phyloP scores from a whole-genome alignment of 1,140 invertebrate species.

The Acarapis woodi region DNA sequence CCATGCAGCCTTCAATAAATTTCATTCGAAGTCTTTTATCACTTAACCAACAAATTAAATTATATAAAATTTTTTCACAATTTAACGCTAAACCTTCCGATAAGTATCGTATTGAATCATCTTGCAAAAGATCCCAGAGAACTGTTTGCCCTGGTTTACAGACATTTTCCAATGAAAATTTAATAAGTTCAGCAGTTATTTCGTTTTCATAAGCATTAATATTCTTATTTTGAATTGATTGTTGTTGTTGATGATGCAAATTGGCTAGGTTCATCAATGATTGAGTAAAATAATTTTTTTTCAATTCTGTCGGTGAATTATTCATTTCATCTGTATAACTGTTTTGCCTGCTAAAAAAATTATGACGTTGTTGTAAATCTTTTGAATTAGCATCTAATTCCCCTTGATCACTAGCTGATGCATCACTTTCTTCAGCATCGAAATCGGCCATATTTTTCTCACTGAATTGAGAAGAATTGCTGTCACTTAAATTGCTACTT shows the following conservation, averaged over 20 bases:
- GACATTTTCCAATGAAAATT: conserved; percentile 19
- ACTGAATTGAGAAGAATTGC: conserved; percentile 45
- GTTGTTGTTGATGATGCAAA: background rate
- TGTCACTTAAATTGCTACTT: conserved; percentile 6
- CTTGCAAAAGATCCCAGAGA: conserved; percentile 73
- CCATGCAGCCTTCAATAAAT: conserved; percentile 74
- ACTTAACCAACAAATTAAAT: conserved; percentile 48
- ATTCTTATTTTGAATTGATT: background rate
- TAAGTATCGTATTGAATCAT: conserved; percentile 53
- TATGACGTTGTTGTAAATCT: too few species aligned
- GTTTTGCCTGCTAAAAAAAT: too few species aligned
- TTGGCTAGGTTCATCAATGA: background rate
- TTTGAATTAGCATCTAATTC: too few species aligned
- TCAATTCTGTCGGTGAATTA: background rate
- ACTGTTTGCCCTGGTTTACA: conserved; percentile 62
- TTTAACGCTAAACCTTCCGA: conserved; percentile 60
- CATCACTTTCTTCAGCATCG: conserved; percentile 62
- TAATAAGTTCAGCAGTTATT: conserved; percentile 1
- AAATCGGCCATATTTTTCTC: conserved; percentile 81
- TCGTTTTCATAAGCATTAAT: background rate
- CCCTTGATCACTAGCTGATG: too few species aligned
- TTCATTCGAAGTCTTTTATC: conserved; percentile 61
- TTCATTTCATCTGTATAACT: too few species aligned
- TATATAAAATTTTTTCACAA: conserved; percentile 64
- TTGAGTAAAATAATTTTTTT: background rate